These are phyloP conservation scores for Drosophila atripex DNA, from an alignment of 2,888 invertebrate species.

Conservation along the genomic window DNA sequence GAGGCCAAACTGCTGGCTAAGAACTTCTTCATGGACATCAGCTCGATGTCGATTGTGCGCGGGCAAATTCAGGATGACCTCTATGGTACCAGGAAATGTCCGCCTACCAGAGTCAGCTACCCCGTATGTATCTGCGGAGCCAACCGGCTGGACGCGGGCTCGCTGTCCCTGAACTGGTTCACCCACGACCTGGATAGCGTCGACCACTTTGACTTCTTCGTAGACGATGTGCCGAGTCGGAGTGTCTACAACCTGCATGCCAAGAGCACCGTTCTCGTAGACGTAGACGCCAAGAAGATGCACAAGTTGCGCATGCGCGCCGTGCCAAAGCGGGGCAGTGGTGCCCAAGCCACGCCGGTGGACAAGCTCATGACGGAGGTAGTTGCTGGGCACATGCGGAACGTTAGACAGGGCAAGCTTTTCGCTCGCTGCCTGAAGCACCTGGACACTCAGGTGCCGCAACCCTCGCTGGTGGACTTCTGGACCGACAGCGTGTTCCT, in stretches of 20 bases:
- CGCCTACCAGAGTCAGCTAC: conserved; percentile 43
- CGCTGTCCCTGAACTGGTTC: conserved; percentile 56
- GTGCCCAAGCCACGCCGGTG: conserved; percentile 5
- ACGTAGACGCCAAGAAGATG: conserved; percentile 38
- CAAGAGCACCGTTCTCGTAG: conserved; percentile 48
- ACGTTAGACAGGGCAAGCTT: conserved; percentile 28
- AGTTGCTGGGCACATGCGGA: conserved; percentile 26
- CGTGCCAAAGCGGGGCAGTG: conserved; percentile 13
- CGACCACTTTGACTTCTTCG: conserved; percentile 54
- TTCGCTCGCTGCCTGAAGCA: conserved; percentile 38
- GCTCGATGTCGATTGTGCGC: conserved; percentile 46
- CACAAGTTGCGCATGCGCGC: conserved; percentile 33
- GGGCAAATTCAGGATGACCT: conserved; percentile 30
- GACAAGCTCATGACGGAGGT: conserved; percentile 24
- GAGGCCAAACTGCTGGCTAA: conserved; percentile 55
- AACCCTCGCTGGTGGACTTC: conserved; percentile 50
- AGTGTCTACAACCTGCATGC: conserved; percentile 45
- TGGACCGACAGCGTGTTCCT: conserved; percentile 65
- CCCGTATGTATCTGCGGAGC: conserved; percentile 52
- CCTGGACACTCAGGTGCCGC: conserved; percentile 18
- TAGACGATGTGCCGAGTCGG: conserved; percentile 44
- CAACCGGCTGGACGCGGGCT: conserved; percentile 24
- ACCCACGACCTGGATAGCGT: conserved; percentile 53
- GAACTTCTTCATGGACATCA: conserved; percentile 63
- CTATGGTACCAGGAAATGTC: conserved; percentile 21